Base-by-base conservation (phyloP, 2,797 vertebrate species). In the Diplodus puntazzo region DNA sequence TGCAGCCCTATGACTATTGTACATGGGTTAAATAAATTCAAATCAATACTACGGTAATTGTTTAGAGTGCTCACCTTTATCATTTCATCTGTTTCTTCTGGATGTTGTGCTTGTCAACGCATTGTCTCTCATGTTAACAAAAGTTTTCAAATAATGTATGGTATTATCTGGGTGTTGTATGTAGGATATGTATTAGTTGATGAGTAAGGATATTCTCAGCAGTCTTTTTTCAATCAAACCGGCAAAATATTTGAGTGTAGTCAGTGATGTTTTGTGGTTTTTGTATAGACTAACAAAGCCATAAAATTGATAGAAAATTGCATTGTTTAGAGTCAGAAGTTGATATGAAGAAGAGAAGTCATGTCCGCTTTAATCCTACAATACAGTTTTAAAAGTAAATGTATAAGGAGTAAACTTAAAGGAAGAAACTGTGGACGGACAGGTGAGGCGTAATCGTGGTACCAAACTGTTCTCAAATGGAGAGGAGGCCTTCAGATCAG, bases 401-500 rank as follows among this genome's bases (percentile, higher is more conserved):
- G 42, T 69, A 6, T 61, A 11, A 71, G 34, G 17, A 0, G 23
- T 12, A 42, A 73, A 0, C 20, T 49, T 16, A 25, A 62, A 27
- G 11, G 20, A 27, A 52, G 34, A 46, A 25, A 54, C 39, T 79
- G 14, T 45, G 16, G 3, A 45, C 11, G 30, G 30, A 70, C 23
- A 18, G 20, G 48, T 45, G 62, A 69, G 50, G 14, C 11, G 10
- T 46, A 50, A 50, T 5, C 63, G 13, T 64, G 30, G 10, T 14
- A 57, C 54, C 27, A 69, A 68, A 69, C 59, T 65, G 25, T 49
- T 68, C 27, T 63, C n/a, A 3, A 42, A 66, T 50, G 64, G 55
- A 49, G 48, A 54, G 52, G 34, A 61, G 46, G 63, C 45, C 53
- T 62, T 59, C 48, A 69, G 30, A 60, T 64, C 54, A 77, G 62